A percentile compares a stretch with the other conserved stretches of the same genome.
Evolutionary conservation across 2,113 vertebrate genomes (phyloP).

Genomic region (Epinephelus lanceolatus): DNA sequence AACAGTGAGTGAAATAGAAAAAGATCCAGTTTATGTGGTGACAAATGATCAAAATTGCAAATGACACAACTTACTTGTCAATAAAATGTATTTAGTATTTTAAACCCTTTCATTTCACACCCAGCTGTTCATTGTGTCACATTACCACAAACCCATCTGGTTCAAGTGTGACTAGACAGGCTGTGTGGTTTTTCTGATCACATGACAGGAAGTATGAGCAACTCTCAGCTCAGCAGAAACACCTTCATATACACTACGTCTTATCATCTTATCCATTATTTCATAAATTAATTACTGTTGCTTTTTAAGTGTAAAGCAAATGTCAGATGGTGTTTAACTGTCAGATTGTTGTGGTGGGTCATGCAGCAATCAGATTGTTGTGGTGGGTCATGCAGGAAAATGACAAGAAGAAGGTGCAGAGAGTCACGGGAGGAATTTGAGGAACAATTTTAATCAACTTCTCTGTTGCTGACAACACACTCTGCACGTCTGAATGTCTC

Average conservation of each 20-base stretch:
- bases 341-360: background rate
- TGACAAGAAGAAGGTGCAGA: background rate
- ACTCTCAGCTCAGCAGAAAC: conserved; percentile 47
- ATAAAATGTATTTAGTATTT: background rate
- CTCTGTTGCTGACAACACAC: background rate
- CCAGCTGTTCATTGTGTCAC: background rate
- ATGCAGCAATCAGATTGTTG: background rate
- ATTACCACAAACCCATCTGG: conserved; percentile 11
- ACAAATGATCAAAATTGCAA: background rate
- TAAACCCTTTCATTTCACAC: background rate
- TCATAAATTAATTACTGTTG: background rate
- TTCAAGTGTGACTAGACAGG: conserved; percentile 34
- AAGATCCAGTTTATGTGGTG: background rate
- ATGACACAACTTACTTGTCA: background rate
- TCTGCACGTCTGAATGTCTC: background rate
- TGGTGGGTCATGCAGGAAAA: background rate
- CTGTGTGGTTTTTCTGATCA: conserved; percentile 73
- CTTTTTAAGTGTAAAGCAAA: background rate
- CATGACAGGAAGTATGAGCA: conserved; percentile 78
- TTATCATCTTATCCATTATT: background rate
- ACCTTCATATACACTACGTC: background rate
- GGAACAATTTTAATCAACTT: conserved; percentile 39
- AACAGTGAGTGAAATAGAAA: conserved; percentile 2
- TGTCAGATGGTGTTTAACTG: background rate
- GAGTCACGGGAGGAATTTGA: background rate